Percentiles rank a stretch among this genome's conserved stretches.
These are phyloP conservation scores for Denticeps clupeoides DNA, from an alignment of 2,797 vertebrate species.

Conservation along the genomic window DNA sequence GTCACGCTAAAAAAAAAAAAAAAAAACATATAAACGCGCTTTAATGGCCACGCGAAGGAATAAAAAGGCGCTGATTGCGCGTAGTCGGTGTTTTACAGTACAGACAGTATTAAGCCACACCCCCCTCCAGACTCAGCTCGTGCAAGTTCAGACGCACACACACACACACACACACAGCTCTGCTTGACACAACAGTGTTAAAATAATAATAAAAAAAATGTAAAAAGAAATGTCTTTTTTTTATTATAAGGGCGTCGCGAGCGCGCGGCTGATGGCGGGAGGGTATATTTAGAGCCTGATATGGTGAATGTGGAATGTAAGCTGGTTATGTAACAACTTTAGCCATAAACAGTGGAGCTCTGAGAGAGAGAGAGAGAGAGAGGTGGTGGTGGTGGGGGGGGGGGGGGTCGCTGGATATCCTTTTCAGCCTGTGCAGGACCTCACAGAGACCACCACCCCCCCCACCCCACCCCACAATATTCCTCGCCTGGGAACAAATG, in stretches of 20 bases:
- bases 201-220: slow-evolving; percentile 4
- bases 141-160: slow-evolving; percentile 68
- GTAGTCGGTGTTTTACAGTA: slow-evolving; percentile 81
- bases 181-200: slow-evolving; percentile 21
- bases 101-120: slow-evolving; percentile 76
- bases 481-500: no score
- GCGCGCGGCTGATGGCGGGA: slow-evolving; percentile 15
- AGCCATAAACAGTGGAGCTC: slow-evolving; percentile 81
- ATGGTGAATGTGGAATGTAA: slow-evolving; percentile 85
- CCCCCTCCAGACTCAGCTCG: slow-evolving; percentile 56
- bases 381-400: slow-evolving; percentile 8
- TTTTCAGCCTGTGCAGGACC: slow-evolving; percentile 19
- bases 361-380: slow-evolving; percentile 25
- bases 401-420: slow-evolving; percentile 40
- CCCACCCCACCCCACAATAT: no score
- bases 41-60: slow-evolving; percentile 32
- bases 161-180: no score
- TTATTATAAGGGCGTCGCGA: background rate
- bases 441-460: no score
- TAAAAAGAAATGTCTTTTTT: slow-evolving; percentile 6
- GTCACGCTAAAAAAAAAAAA: background rate
- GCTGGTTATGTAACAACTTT: slow-evolving; percentile 95
- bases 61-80: slow-evolving; percentile 65
- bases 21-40: no score
- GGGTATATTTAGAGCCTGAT: slow-evolving; percentile 83